phyloP scores from a whole-genome alignment of 2,888 invertebrate species.

The Rotaria sp. region DNA sequence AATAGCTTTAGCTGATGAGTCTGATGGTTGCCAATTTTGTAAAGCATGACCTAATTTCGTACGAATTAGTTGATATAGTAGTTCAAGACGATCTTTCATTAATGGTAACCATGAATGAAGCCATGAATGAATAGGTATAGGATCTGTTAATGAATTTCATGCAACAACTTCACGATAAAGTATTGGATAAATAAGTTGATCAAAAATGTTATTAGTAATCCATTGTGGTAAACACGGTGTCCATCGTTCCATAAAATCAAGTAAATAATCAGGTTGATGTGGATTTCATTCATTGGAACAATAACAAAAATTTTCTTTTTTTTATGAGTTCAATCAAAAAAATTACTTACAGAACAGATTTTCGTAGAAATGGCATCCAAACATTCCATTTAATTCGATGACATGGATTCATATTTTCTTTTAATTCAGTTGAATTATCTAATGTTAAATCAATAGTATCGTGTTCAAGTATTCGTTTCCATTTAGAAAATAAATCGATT shows the following conservation, averaged over 20 bases:
- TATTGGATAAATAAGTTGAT: constrained; percentile 70
- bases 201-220: constrained; percentile 63
- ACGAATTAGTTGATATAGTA: constrained; percentile 79
- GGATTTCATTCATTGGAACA: constrained; percentile 67
- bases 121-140: constrained; percentile 90
- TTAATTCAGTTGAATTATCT: background rate
- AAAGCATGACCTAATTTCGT: constrained; percentile 81
- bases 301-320: background rate
- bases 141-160: constrained; percentile 92
- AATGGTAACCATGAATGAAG: constrained; percentile 88
- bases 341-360: constrained; percentile 65
- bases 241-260: constrained; percentile 75
- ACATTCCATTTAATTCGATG: constrained; percentile 79
- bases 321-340: background rate
- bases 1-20: constrained; percentile 81
- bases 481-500: constrained; percentile 53
- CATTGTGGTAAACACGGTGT: constrained; percentile 70
- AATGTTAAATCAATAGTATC: constrained; percentile 49
- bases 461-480: constrained; percentile 55
- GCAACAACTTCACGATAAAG: constrained; percentile 65
- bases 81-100: constrained; percentile 62
- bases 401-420: constrained; percentile 62
- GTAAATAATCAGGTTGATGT: constrained; percentile 69
- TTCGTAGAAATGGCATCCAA: constrained; percentile 75
- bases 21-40: constrained; percentile 87